Base-by-base conservation (phyloP, 2,113 vertebrate species). In the Xiphophorus hellerii region DNA sequence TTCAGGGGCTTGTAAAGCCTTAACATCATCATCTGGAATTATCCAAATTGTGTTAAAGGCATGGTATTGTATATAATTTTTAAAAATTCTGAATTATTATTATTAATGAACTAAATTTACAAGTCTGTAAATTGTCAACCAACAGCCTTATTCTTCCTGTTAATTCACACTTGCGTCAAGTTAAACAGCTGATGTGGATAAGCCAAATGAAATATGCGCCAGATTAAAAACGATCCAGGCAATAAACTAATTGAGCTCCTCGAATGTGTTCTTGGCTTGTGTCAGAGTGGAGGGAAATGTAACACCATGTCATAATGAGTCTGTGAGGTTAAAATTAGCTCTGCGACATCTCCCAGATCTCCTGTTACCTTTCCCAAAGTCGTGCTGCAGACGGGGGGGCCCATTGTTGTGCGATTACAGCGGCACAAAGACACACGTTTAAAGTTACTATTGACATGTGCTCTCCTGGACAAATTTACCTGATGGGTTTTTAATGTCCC, bases 401-500 rank as follows among this genome's bases (percentile, higher is more conserved):
- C 10, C 81, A 83, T 89, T 92, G 85, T 91, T 71, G 66, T 85
- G 75, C 86, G 78, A 91, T 90, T 88, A 85, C 84, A 75, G 68
- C 29, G 3, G 77, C 86, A 88, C 86, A 90, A 87, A 89, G 84
- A 76, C 42, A 1, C 83, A 85, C 83, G 90, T 90, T 88, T 90
- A 86, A 88, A 66, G 87, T 92, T 90, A 89, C 92, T 74, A 77
- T 66, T 68, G 76, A 87, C 86, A 87, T 48, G 15, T 76, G 85
- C 83, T 87, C 82, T 77, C 31, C 17, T 70, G 78, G 82, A 92
- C 90, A 87, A 84, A 90, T 89, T 89, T 75, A 81, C 84, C 77
- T 86, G 85, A 91, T 90, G 88, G 83, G 88, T 92, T 87, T 92
- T 91, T 90, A 91, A 90, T 91, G 86, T 80, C 78, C 80, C 75